A percentile compares a stretch with the other conserved stretches of the same genome.
Evolutionary conservation across 1,140 invertebrate genomes (phyloP).

Genomic region (Procambarus virginalis): DNA sequence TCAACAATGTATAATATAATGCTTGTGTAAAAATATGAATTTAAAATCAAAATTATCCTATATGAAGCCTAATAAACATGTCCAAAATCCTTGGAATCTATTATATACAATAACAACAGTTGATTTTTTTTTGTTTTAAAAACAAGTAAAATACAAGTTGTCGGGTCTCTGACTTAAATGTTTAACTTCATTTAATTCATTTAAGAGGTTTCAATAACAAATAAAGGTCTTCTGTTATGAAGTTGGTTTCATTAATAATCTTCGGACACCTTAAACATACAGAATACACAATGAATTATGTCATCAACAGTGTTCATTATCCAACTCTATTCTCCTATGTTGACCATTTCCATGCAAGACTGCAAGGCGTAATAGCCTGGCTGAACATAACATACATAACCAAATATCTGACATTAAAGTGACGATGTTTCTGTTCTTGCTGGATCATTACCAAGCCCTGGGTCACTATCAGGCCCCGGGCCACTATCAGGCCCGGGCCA

Average conservation of each 20-base stretch:
- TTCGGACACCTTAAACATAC: not conserved
- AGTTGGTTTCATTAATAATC: not conserved
- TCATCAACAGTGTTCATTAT: not conserved
- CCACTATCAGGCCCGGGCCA: too few relatives aligned
- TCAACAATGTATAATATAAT: constrained; percentile 13
- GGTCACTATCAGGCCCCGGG: too few relatives aligned
- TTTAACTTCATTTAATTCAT: constrained; percentile 56
- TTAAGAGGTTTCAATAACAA: constrained; percentile 57
- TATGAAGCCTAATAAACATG: too few relatives aligned
- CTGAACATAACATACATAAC: too few relatives aligned
- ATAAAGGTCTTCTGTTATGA: constrained; percentile 55
- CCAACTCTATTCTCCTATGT: too few relatives aligned
- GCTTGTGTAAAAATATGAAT: not conserved
- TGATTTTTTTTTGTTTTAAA: not conserved
- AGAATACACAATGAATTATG: not conserved
- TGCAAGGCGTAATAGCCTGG: too few relatives aligned
- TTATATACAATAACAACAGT: not conserved
- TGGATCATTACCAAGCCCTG: too few relatives aligned
- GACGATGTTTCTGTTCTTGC: too few relatives aligned
- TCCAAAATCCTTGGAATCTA: not conserved
- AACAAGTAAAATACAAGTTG: constrained; percentile 33
- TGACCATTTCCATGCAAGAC: too few relatives aligned
- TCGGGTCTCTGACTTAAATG: constrained; percentile 47
- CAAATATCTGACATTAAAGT: too few relatives aligned
- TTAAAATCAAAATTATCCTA: not conserved